These are phyloP conservation scores for Seira musarum DNA, from an alignment of 2,888 invertebrate species.

Conservation along the genomic window DNA sequence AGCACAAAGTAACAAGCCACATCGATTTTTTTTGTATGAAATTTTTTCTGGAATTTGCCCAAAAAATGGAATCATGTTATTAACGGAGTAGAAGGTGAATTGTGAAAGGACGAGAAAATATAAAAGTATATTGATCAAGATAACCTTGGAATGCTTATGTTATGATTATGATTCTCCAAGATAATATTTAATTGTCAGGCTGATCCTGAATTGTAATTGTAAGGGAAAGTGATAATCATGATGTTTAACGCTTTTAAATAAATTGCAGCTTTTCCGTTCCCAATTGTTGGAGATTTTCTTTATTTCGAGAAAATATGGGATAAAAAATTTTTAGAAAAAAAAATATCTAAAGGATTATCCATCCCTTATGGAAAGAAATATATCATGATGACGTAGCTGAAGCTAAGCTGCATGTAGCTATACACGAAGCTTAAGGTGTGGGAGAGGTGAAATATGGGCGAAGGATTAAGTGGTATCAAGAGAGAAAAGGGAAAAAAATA, in stretches of 20 bases:
- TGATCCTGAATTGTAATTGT: slow-evolving; percentile 13
- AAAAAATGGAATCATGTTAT: slow-evolving; percentile 25
- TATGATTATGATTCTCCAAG: slow-evolving; percentile 15
- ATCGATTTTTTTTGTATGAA: neutral
- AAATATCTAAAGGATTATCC: slow-evolving; percentile 1
- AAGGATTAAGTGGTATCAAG: slow-evolving; percentile 45
- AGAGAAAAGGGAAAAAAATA: slow-evolving; percentile 25
- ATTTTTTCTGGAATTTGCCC: slow-evolving; percentile 42
- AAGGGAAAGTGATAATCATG: neutral
- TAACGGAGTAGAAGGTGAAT: slow-evolving; percentile 53
- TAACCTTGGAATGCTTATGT: slow-evolving; percentile 49
- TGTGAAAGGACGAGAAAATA: slow-evolving; percentile 50
- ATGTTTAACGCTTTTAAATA: neutral
- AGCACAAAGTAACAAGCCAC: slow-evolving; percentile 9
- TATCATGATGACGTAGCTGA: neutral
- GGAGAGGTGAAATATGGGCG: slow-evolving; percentile 48
- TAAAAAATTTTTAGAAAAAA: neutral
- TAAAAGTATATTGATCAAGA: slow-evolving; percentile 33
- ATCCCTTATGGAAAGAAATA: neutral
- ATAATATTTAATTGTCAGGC: slow-evolving; percentile 22
- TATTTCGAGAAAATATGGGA: neutral
- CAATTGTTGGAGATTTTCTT: neutral
- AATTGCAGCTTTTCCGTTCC: too few relatives aligned
- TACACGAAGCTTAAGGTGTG: neutral
- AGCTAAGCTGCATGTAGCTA: neutral